These are phyloP conservation scores for Tridacna gigas DNA, from an alignment of 2,888 invertebrate genomes.

Conservation along the genomic window DNA sequence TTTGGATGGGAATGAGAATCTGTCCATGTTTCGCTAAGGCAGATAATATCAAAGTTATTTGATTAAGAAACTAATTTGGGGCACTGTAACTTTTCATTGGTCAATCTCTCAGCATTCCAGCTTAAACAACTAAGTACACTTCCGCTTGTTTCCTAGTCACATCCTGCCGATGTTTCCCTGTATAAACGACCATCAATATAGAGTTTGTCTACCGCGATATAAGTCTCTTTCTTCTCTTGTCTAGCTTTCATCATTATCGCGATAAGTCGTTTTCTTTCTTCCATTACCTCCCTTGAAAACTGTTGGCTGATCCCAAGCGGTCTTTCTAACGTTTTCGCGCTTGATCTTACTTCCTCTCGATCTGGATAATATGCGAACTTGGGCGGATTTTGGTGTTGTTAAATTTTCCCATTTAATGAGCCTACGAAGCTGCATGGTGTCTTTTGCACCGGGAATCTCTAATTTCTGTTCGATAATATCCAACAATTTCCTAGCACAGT, in stretches of 20 bases:
- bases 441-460: neutral
- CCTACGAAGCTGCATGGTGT: neutral
- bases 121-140: neutral
- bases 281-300: neutral
- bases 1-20: conserved; percentile 4
- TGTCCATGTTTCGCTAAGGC: conserved; percentile 28
- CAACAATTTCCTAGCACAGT: neutral
- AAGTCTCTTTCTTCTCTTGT: neutral
- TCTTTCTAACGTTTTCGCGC: neutral
- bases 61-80: neutral
- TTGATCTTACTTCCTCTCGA: neutral
- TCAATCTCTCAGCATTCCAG: neutral
- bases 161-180: neutral
- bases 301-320: neutral
- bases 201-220: neutral
- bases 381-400: neutral
- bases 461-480: neutral
- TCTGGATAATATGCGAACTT: neutral
- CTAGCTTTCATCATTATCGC: neutral
- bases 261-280: neutral
- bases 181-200: neutral
- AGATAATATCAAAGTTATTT: neutral
- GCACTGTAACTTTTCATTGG: neutral
- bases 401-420: neutral
- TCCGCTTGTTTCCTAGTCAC: neutral